Conservation (phyloP, 2,113 vertebrate genomes). For the Nicator chloris region DNA sequence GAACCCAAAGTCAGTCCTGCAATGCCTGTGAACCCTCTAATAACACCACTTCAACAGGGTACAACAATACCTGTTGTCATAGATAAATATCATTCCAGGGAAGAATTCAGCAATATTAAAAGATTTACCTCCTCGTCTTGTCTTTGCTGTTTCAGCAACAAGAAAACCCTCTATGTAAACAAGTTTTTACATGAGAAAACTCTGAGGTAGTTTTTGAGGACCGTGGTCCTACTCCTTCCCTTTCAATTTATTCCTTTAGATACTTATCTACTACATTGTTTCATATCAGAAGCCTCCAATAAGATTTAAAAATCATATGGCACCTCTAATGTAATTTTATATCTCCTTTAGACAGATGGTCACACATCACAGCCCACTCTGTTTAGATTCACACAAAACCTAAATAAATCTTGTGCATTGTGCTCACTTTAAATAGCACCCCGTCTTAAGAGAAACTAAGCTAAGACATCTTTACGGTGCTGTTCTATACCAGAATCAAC, state of each 20-base stretch:
- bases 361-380: not conserved
- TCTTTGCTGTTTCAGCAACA: not conserved
- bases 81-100: not conserved
- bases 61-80: fast-evolving
- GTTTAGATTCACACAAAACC: conserved; percentile 10
- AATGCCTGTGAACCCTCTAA: not conserved
- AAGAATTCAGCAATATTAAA: not conserved
- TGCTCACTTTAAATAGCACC: not conserved
- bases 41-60: not conserved
- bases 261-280: not conserved
- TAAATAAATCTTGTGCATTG: not conserved
- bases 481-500: not conserved
- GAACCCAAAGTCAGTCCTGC: not conserved
- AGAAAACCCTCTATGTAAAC: not conserved
- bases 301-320: not conserved
- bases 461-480: not conserved
- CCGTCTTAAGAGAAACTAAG: not conserved
- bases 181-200: not conserved
- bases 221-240: not conserved
- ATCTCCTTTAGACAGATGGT: conserved; percentile 37
- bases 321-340: not conserved
- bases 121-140: not conserved
- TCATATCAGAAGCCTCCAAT: not conserved
- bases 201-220: not conserved
- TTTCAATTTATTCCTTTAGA: not conserved